Base-by-base conservation (phyloP, 2,113 vertebrate species). In the Dendrocopos noguchii region DNA sequence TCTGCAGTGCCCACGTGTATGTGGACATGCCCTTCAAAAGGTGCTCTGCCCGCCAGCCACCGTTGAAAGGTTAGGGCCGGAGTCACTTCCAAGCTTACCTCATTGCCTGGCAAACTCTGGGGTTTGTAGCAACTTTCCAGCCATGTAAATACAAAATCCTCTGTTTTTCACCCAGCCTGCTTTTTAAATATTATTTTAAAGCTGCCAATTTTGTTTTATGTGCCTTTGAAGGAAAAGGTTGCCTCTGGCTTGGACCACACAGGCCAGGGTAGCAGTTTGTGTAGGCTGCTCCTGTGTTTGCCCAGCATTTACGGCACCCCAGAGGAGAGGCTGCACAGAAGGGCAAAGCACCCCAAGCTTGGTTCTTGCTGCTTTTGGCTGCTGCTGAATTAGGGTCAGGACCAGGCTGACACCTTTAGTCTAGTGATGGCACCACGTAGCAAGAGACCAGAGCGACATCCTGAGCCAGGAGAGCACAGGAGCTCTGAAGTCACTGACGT, bases 61-160 rank as follows among this genome's bases (percentile, higher is more conserved):
- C 15, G 29, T 80, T 87, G 91, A 95, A 96, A 94, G 93, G 95
- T 94, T 92, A 68, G 65, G 79, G 68, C 73, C 81, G 60, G 91
- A 84, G 67, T 74, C 57, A 80, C 46, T 92, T 95, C 94, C 93
- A 95, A 68, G 83, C 71, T 96, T 92, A 92, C 91, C 87, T 95
- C 94, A 93, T 95, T 47, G 68, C 91, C 94, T 83, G 94, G 91
- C 93, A 68, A 12, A 31, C 64, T 27, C 65, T 42, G 8, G 2
- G 8, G 1, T 31, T 96, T 78, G 91, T 52, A 94, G 93, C 94
- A 80, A 77, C 84, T 95, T 96, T 94, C 95, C 94, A 93, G 90
- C 74, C 87, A 4, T 74, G 80, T 80, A 85, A 85, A 91, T 85
- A 93, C 36, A 93, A 85, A 91, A 80, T 85, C 84, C 56, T 91